Evolutionary conservation across 2,113 vertebrate species (phyloP), one percentile per base, ranked within the genome.

Genomic region (Nymphicus hollandicus): DNA sequence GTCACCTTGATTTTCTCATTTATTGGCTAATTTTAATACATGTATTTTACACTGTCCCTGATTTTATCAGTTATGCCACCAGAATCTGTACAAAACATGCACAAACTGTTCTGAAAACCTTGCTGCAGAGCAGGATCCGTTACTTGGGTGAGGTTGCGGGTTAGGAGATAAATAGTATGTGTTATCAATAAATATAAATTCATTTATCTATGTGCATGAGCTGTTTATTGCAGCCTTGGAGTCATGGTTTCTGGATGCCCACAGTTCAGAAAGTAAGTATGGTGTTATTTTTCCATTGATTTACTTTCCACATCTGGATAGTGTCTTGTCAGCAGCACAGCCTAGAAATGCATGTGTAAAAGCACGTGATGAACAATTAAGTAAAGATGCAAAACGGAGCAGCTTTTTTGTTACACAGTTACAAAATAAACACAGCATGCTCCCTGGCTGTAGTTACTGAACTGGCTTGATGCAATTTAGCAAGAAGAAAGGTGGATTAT

Each of bases 381-480:
- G 28, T 53, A 77, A 82, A 95, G 61, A 79, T 24, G 18, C 25
- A 28, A 52, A 80, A 53, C 61, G 15, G 49, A 85, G 63, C 25
- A 82, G 53, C 31, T 89, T 91, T 76, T 61, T 68, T 56, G 17
- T 74, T 63, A 19, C 8, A 23, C 8, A 56, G 29, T 66, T 87
- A 69, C n/a, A 66, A 93, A 63, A 11, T 8, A 52, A 86, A 11
- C 22, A 68, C 1, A 37, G 17, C 4, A 6, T 33, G 28, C 58
- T 88, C n/a, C 55, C 65, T 66, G 33, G 68, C 52, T 79, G 41
- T 53, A 68, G 63, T 61, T 92, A 55, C 52, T 55, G 52, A 74
- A 24, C 61, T 61, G 55, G 28, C 44, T 81, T 95, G 61, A 89
- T 93, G 92, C 79, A 91, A 70, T 93, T 89, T 89, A 88, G 52